These are phyloP conservation scores for Bombus fervidus DNA, from an alignment of 1,140 invertebrate genomes.

Conservation along the genomic window DNA sequence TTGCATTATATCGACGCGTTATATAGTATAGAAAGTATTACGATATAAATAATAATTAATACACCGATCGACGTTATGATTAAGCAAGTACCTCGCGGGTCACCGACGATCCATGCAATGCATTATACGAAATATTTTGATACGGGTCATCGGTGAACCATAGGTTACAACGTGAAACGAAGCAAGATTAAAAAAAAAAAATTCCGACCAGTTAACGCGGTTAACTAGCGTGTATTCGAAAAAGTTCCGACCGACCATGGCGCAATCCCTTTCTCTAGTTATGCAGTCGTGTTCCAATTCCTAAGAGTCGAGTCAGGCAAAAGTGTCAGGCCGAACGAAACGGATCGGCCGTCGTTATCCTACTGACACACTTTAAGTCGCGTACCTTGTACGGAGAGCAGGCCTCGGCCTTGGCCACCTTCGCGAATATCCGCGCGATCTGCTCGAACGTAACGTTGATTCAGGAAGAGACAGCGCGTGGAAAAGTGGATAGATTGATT, in stretches of 20 bases:
- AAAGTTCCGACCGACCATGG: constrained; percentile 8
- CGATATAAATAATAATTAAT: no score
- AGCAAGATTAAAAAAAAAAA: no score
- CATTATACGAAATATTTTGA: no score
- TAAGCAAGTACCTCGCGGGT: no score
- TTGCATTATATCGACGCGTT: neutral
- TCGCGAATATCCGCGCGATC: constrained; percentile 29
- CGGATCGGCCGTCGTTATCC: constrained; percentile 67
- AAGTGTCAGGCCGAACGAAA: constrained; percentile 55
- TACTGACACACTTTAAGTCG: constrained; percentile 75
- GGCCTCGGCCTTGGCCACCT: constrained; percentile 56
- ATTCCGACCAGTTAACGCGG: neutral
- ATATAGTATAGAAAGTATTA: neutral
- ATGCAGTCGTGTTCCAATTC: constrained; percentile 58
- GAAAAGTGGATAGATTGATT: neutral
- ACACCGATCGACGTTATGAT: no score
- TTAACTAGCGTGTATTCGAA: neutral
- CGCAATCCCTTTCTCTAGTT: constrained; percentile 46
- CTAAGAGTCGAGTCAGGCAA: constrained; percentile 40
- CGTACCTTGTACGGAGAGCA: constrained; percentile 53
- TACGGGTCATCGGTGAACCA: no score
- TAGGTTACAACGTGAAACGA: no score
- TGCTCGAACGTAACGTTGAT: neutral
- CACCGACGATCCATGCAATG: no score
- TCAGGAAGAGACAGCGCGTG: neutral